Evolutionary conservation across 2,113 vertebrate genomes (phyloP).

Genomic region (Gallinago paraguaiae): DNA sequence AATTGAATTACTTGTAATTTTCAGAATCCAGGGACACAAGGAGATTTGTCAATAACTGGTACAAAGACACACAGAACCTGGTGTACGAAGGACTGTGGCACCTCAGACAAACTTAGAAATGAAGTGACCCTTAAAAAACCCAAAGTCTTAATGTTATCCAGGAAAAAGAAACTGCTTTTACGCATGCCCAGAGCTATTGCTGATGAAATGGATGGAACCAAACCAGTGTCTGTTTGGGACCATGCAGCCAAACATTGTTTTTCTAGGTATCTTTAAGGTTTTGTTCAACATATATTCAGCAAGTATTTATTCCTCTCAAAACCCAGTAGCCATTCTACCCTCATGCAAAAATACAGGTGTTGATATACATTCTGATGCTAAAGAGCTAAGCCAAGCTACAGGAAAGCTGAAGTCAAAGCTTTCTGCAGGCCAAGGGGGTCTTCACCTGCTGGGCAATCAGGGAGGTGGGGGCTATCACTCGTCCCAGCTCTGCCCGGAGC

Average conservation of each 20-base stretch:
- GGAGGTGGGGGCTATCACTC: neutral
- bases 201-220: neutral
- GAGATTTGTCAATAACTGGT: neutral
- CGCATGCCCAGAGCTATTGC: neutral
- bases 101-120: neutral
- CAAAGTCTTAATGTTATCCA: neutral
- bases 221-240: neutral
- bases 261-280: no score
- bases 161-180: neutral
- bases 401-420: neutral
- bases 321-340: neutral
- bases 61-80: neutral
- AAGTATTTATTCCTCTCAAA: neutral
- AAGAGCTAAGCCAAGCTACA: neutral
- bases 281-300: neutral
- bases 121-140: neutral
- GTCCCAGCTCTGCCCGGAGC: accelerated
- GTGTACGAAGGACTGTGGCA: neutral
- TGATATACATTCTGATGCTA: neutral
- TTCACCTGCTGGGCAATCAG: neutral
- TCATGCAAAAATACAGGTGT: neutral
- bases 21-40: neutral
- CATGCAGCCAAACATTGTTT: neutral
- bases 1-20: neutral
- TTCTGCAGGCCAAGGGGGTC: neutral